These are phyloP conservation scores for Chromobotia macracanthus DNA, from an alignment of 2,797 vertebrate genomes.

Conservation along the genomic window DNA sequence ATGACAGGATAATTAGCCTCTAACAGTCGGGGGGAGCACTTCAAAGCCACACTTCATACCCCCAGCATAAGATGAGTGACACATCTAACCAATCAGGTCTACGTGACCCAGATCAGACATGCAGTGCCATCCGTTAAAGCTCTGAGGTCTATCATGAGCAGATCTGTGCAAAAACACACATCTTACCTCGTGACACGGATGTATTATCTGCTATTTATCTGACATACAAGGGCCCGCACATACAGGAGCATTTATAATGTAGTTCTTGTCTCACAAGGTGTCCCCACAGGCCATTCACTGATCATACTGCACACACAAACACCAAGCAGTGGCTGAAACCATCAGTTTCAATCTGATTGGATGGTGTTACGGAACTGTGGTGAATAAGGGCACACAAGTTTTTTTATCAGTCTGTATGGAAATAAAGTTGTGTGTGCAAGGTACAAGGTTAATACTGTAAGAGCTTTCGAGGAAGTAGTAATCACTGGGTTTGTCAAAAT, in stretches of 20 bases:
- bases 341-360: not conserved
- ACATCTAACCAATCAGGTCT: conserved; percentile 75
- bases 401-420: not conserved
- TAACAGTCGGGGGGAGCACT: conserved; percentile 75
- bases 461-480: not conserved
- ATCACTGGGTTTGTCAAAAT: not conserved
- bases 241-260: conserved; percentile 1
- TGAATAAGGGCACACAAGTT: not conserved
- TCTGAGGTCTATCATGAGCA: conserved; percentile 16
- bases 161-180: not conserved
- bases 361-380: not conserved
- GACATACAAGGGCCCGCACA: conserved; percentile 51
- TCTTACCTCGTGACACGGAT: not conserved
- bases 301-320: not conserved
- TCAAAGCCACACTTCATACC: conserved; percentile 76
- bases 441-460: not conserved
- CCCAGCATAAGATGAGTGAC: conserved; percentile 66
- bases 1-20: conserved; percentile 79
- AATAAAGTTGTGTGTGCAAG: not conserved
- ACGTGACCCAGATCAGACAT: conserved; percentile 72
- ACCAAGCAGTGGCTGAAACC: not conserved
- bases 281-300: not conserved
- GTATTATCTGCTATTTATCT: conserved; percentile 21
- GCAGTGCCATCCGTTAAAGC: conserved; percentile 49
- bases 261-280: not conserved